These are phyloP conservation scores for Pluvianellus socialis DNA, from an alignment of 2,113 vertebrate species.

Conservation along the genomic window DNA sequence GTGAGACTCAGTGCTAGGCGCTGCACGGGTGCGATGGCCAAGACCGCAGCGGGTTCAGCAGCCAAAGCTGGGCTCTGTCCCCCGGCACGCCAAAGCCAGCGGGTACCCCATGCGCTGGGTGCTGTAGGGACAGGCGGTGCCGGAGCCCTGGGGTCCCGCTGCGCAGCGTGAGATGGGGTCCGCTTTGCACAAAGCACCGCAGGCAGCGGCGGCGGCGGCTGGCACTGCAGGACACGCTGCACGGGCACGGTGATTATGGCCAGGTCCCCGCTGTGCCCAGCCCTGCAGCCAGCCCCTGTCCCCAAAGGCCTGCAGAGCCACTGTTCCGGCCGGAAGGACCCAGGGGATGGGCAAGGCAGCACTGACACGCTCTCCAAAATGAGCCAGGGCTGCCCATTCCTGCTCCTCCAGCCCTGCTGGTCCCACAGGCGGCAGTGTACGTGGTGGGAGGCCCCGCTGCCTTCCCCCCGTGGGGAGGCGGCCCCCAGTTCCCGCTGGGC, in stretches of 20 bases:
- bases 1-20: rapidly evolving
- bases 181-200: rapidly evolving
- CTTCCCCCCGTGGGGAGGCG: not conserved
- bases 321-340: rapidly evolving
- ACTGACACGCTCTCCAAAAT: rapidly evolving
- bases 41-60: rapidly evolving
- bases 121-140: not conserved
- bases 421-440: not conserved
- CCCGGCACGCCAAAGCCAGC: not conserved
- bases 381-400: not conserved
- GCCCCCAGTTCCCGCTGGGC: not conserved
- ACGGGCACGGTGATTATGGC: rapidly evolving
- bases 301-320: not conserved
- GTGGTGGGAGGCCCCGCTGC: not conserved
- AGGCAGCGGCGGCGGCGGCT: rapidly evolving
- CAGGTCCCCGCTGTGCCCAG: rapidly evolving
- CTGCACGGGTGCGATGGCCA: rapidly evolving
- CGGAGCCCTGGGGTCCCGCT: rapidly evolving
- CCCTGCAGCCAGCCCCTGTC: not conserved
- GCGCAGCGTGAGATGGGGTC: rapidly evolving
- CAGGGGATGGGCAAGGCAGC: not conserved
- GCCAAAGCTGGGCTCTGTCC: not conserved
- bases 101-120: not conserved
- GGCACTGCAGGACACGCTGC: not conserved
- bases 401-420: not conserved